Conservation (phyloP, 2,797 vertebrate species). For the Xiphophorus birchmanni region DNA sequence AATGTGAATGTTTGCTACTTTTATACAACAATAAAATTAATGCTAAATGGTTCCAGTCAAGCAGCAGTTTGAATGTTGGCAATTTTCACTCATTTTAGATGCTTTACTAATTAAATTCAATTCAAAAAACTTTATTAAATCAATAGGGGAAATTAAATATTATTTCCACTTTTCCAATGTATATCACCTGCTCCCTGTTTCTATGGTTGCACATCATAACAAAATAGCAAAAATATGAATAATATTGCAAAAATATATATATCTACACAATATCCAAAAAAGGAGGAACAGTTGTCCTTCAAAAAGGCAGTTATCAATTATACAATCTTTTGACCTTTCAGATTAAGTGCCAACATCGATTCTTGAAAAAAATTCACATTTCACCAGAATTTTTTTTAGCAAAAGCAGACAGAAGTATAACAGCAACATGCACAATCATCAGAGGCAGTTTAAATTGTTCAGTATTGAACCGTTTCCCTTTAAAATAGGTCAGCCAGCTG, state of each 20-base stretch:
- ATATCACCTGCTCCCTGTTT: too few relatives aligned
- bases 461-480: slow-evolving; percentile 65
- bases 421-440: not conserved
- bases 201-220: too few relatives aligned
- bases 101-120: not conserved
- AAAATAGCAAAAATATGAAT: not conserved
- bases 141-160: too few relatives aligned
- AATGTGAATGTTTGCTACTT: not conserved
- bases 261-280: too few relatives aligned
- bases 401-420: not conserved
- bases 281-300: too few relatives aligned
- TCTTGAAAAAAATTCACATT: not conserved
- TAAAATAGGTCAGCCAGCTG: slow-evolving; percentile 78
- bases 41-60: not conserved
- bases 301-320: not conserved
- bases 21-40: not conserved
- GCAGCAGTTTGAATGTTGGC: not conserved
- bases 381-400: not conserved
- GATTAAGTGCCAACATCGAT: not conserved
- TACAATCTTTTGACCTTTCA: not conserved
- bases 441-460: slow-evolving; percentile 21
- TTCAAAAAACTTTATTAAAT: too few relatives aligned
- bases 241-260: too few relatives aligned
- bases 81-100: not conserved
- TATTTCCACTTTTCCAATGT: too few relatives aligned